Evolutionary conservation across 2,113 vertebrate species (phyloP).

Genomic region (Trachemys scripta): DNA sequence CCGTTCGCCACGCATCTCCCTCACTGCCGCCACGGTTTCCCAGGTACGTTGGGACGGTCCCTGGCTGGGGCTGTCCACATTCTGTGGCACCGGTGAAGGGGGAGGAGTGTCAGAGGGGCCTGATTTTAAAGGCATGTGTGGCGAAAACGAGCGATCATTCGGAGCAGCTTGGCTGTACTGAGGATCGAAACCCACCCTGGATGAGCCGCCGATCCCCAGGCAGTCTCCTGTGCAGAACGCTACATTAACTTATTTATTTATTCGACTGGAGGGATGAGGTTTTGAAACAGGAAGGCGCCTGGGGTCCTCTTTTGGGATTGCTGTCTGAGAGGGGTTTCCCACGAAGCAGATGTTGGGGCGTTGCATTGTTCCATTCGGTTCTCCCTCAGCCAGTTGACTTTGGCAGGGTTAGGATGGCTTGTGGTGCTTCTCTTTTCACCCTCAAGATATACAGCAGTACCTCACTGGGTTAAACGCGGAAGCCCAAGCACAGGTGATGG

Average conservation of each 20-base stretch:
- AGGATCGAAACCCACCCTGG: too few relatives aligned
- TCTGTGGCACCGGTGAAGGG: constrained; percentile 56
- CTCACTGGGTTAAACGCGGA: too few relatives aligned
- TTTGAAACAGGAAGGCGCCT: not conserved
- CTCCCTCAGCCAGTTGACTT: not conserved
- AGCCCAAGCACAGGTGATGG: not conserved
- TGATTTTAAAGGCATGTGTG: not conserved
- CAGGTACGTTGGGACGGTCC: too few relatives aligned
- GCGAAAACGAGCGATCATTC: not conserved
- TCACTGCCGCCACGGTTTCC: not conserved
- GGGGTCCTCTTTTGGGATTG: not conserved
- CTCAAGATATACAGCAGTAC: not conserved
- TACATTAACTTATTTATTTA: constrained; percentile 76
- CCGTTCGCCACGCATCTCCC: not conserved
- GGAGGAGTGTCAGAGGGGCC: accelerated
- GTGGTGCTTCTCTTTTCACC: not conserved
- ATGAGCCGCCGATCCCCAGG: not conserved
- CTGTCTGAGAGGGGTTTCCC: not conserved
- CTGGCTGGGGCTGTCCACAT: not conserved
- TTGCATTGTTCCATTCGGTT: not conserved
- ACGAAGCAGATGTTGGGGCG: too few relatives aligned
- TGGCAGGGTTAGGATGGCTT: not conserved
- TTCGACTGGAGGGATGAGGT: not conserved
- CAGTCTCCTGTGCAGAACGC: not conserved
- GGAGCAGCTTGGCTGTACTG: not conserved